Evolutionary conservation across 1,140 invertebrate genomes (phyloP).

Genomic region (Cephus cinctus): DNA sequence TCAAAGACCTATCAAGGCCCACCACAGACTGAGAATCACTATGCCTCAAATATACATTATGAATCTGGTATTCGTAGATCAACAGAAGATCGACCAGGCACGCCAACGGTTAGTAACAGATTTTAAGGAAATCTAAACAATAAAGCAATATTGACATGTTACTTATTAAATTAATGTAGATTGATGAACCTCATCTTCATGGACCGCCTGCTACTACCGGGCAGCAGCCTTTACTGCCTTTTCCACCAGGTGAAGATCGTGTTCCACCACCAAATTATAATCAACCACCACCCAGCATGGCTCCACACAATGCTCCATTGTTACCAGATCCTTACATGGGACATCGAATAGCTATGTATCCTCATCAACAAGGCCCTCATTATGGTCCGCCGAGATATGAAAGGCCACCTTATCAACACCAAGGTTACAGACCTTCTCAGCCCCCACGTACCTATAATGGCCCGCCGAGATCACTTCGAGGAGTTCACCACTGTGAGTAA

Average conservation of each 20-base stretch:
- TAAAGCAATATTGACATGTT: background rate
- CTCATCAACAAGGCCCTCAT: slow-evolving; percentile 50
- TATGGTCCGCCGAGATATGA: slow-evolving; percentile 50
- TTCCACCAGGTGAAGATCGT: slow-evolving; percentile 52
- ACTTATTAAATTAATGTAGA: background rate
- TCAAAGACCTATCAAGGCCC: slow-evolving; percentile 43
- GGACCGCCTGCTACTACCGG: slow-evolving; percentile 25
- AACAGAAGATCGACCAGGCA: slow-evolving; percentile 66
- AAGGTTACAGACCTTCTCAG: slow-evolving; percentile 41
- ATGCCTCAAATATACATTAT: slow-evolving; percentile 49
- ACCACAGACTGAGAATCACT: slow-evolving; percentile 40
- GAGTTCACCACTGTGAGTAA: slow-evolving; percentile 48
- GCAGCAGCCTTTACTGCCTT: slow-evolving; percentile 45
- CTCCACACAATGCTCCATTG: slow-evolving; percentile 43
- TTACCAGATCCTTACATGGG: slow-evolving; percentile 50
- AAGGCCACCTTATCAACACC: slow-evolving; percentile 44
- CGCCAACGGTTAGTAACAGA: slow-evolving; percentile 64
- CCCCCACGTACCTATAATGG: slow-evolving; percentile 46
- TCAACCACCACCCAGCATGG: slow-evolving; percentile 46
- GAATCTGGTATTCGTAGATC: slow-evolving; percentile 46
- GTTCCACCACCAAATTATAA: slow-evolving; percentile 41
- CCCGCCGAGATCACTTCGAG: slow-evolving; percentile 48
- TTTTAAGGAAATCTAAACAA: background rate
- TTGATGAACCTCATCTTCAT: slow-evolving; percentile 51
- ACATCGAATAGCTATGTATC: slow-evolving; percentile 50